These are phyloP conservation scores for Dromas ardeola DNA, from an alignment of 2,113 vertebrate species.

Conservation along the genomic window DNA sequence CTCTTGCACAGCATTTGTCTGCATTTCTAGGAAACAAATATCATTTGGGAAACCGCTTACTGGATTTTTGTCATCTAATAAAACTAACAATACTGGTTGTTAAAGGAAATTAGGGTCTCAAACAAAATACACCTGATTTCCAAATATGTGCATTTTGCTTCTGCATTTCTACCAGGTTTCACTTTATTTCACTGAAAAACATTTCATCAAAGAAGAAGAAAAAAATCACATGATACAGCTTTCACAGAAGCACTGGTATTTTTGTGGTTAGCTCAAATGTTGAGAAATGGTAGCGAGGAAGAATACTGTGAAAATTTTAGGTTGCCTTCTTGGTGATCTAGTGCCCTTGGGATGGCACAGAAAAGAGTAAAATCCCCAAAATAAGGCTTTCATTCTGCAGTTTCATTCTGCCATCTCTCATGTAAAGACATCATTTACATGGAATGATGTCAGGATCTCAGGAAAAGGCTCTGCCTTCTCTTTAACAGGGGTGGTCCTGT, in stretches of 20 bases:
- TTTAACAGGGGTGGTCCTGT: background rate
- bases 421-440: background rate
- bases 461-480: background rate
- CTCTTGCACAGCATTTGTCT: background rate
- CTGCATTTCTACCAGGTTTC: background rate
- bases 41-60: background rate
- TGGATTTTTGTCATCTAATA: background rate
- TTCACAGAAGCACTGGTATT: background rate
- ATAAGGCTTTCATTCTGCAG: background rate
- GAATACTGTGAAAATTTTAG: background rate
- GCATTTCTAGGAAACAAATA: background rate
- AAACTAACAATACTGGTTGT: background rate
- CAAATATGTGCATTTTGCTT: background rate
- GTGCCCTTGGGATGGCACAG: background rate
- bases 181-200: background rate
- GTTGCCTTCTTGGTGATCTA: background rate
- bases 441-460: background rate
- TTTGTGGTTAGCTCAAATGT: background rate
- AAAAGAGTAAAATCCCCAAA: background rate
- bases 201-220: background rate
- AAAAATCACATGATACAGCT: background rate
- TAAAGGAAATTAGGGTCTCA: background rate
- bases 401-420: background rate
- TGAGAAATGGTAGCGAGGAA: background rate
- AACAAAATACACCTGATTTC: background rate